Conservation (phyloP, 2,797 vertebrate species). For the Oreochromis grahami region DNA sequence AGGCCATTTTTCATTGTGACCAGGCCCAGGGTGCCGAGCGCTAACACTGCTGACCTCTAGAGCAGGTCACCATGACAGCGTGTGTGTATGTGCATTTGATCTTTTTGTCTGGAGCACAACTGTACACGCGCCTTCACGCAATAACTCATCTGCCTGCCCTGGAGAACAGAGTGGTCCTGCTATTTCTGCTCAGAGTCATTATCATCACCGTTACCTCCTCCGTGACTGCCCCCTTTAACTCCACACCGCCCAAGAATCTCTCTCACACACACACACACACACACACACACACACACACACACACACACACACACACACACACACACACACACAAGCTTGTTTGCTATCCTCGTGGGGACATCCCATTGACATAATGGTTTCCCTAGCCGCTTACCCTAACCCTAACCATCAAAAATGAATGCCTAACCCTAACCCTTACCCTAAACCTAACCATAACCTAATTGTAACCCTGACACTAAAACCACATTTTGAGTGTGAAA, state of each 20-base stretch:
- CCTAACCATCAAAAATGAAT: too few relatives aligned
- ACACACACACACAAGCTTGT: background rate
- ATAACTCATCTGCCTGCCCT: conserved; percentile 26
- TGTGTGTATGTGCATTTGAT: background rate
- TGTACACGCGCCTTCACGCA: background rate
- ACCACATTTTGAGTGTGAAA: too few relatives aligned
- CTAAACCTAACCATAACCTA: too few relatives aligned
- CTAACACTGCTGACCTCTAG: conserved; percentile 36
- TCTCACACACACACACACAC: background rate
- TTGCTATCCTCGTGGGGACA: too few relatives aligned
- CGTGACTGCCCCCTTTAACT: background rate
- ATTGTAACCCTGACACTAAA: too few relatives aligned
- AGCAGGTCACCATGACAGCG: conserved; percentile 23
- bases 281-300: background rate
- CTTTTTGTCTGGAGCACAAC: background rate
- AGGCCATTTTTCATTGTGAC: conserved; percentile 47
- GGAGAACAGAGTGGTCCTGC: background rate
- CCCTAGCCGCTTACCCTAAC: too few relatives aligned
- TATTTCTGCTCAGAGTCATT: conserved; percentile 44
- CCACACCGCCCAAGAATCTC: conserved; percentile 4
- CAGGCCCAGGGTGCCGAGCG: background rate
- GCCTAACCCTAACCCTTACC: too few relatives aligned
- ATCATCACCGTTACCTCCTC: conserved; percentile 21
- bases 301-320: background rate
- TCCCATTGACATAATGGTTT: too few relatives aligned